Conservation (phyloP, 1,140 invertebrate genomes). For the Cydia fagiglandana region DNA sequence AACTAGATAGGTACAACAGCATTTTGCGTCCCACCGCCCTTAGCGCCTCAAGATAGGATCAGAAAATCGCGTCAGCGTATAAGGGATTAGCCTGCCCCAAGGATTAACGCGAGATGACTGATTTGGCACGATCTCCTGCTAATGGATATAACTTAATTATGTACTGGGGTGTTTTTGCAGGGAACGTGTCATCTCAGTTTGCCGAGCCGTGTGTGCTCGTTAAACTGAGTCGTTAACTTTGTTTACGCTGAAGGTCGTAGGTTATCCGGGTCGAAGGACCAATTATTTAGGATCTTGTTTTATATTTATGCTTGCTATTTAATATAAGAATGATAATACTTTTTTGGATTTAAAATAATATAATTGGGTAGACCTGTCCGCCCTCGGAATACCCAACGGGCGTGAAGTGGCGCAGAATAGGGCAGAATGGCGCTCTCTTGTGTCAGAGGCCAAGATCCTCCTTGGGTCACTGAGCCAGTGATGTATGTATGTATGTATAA, state of each 20-base stretch:
- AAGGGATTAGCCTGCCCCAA: background rate
- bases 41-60: constrained; percentile 4
- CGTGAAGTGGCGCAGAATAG: too few relatives aligned
- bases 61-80: constrained; percentile 1
- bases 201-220: background rate
- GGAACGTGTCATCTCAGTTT: background rate
- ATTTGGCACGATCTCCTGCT: constrained; percentile 26
- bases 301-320: background rate
- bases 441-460: too few relatives aligned
- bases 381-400: too few relatives aligned
- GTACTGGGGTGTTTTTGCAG: constrained; percentile 15
- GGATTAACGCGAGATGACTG: constrained; percentile 26
- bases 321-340: too few relatives aligned
- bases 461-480: too few relatives aligned
- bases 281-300: background rate
- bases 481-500: too few relatives aligned
- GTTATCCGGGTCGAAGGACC: background rate
- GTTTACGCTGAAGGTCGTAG: constrained; percentile 7
- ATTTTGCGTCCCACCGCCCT: background rate
- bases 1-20: too few relatives aligned
- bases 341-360: too few relatives aligned
- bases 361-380: too few relatives aligned
- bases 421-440: too few relatives aligned
- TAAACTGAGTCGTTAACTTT: constrained; percentile 16
- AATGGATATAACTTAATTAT: constrained; percentile 32